These are phyloP conservation scores for Crocidura indochinensis DNA, from an alignment of 2,797 vertebrate genomes.

Conservation along the genomic window DNA sequence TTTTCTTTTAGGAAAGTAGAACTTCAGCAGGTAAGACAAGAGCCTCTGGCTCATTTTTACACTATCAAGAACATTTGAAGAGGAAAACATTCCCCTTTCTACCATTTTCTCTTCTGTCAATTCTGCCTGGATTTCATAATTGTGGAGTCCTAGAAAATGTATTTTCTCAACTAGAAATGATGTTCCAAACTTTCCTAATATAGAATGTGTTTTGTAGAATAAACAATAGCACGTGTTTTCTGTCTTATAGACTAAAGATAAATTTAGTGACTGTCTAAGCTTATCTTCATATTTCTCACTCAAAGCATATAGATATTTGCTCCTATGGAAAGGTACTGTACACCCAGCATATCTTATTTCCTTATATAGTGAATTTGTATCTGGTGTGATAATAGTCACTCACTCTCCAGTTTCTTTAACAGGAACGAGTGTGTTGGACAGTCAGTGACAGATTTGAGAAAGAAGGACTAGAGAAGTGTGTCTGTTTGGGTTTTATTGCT, in stretches of 20 bases:
- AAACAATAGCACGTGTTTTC: not conserved
- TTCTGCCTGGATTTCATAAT: conserved; percentile 51
- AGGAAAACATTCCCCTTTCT: not conserved
- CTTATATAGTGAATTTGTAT: conserved; percentile 23
- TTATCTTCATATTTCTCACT: not conserved
- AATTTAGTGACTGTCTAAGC: not conserved
- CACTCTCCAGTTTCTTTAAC: conserved; percentile 36
- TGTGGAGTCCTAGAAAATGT: not conserved
- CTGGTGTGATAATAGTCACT: conserved; percentile 26
- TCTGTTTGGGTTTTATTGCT: conserved; percentile 65
- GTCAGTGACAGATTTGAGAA: conserved; percentile 48
- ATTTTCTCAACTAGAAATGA: conserved; percentile 27
- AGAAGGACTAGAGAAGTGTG: conserved; percentile 8
- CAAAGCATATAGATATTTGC: not conserved
- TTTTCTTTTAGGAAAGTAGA: conserved; percentile 36
- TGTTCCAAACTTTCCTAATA: conserved; percentile 35
- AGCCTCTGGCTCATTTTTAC: not conserved
- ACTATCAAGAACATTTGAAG: not conserved
- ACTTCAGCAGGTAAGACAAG: not conserved
- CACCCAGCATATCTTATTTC: not conserved
- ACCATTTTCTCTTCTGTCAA: conserved; percentile 28
- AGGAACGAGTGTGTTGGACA: conserved; percentile 7
- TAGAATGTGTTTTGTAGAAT: not conserved
- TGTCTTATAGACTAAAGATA: conserved; percentile 10
- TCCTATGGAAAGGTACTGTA: not conserved